phyloP scores from a whole-genome alignment of 2,113 vertebrate genomes.

The Malurus cyaneus region DNA sequence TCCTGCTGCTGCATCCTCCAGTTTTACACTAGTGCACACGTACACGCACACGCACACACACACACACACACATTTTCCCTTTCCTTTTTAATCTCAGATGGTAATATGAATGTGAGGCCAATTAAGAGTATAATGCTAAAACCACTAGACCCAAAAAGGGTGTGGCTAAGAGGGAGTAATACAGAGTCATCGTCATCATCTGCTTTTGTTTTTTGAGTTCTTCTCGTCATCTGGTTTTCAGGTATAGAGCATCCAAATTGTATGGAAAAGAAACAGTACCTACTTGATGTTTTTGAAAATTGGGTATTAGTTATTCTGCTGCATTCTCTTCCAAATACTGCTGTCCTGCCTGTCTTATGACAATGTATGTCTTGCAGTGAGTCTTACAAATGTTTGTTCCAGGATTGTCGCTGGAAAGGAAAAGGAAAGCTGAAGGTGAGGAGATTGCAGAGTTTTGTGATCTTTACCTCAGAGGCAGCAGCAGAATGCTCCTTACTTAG shows the following conservation, averaged over 20 bases:
- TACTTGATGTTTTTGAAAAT: neutral
- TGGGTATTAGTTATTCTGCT: neutral
- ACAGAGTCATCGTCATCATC: fast-evolving
- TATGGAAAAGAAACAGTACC: neutral
- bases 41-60: no score
- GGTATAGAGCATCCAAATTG: neutral
- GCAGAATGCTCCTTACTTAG: neutral
- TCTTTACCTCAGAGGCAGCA: neutral
- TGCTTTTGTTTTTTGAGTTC: neutral
- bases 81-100: neutral
- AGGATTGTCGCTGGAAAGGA: neutral
- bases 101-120: neutral
- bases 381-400: neutral
- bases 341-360: neutral
- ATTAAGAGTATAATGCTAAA: neutral
- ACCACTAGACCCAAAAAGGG: neutral
- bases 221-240: neutral
- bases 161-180: neutral
- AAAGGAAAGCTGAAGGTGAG: neutral
- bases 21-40: neutral
- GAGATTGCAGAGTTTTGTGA: neutral
- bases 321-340: neutral
- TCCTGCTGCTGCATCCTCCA: constrained; percentile 20
- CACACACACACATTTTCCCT: neutral
- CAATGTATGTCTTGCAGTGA: neutral